Evolutionary conservation across 2,797 vertebrate species (phyloP), one percentile per base, ranked within the genome.

Genomic region (Vipera latastei): DNA sequence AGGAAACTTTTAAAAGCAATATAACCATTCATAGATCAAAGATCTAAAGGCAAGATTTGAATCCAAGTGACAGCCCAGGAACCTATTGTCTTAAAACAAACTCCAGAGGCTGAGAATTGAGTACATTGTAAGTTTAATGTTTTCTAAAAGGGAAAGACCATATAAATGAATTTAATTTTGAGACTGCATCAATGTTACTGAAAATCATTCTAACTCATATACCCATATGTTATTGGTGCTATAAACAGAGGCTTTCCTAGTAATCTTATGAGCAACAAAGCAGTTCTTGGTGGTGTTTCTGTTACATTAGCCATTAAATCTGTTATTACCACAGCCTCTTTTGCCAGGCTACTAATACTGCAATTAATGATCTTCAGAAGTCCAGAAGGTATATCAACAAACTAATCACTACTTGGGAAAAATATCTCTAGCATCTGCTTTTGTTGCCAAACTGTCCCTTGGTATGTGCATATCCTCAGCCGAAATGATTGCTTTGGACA

Each of bases 361-460:
- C 60, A 56, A 63, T 91, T 95, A 94, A 96, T 90, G 88, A 93
- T 93, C 89, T 97, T 95, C 94, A 94, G 92, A 95, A 51, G 65
- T 91, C 91, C 38, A 22, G 89, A 94, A 94, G 91, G 60, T 93
- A 96, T 94, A 91, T 92, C 92, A 69, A 96, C 89, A 95, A 96
- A 93, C 86, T 94, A 95, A 95, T 95, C 91, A 95, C 88, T 92
- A 91, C 57, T 95, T 95, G 94, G 91, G 88, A 92, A 95, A 90
- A 95, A 95, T 32, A 90, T 90, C 93, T 57, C 93, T 73, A 92
- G 83, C 95, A 97, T 92, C 96, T 97, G 96, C 93, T 95, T 95
- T 96, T 96, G 95, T 95, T 96, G 93, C 94, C 59, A 93, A 89
- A 88, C 93, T 8, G 55, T 96, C 96, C 95, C 95, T 95, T 94